Conservation (phyloP, 1,140 invertebrate species). For the Bombus difficillimus region DNA sequence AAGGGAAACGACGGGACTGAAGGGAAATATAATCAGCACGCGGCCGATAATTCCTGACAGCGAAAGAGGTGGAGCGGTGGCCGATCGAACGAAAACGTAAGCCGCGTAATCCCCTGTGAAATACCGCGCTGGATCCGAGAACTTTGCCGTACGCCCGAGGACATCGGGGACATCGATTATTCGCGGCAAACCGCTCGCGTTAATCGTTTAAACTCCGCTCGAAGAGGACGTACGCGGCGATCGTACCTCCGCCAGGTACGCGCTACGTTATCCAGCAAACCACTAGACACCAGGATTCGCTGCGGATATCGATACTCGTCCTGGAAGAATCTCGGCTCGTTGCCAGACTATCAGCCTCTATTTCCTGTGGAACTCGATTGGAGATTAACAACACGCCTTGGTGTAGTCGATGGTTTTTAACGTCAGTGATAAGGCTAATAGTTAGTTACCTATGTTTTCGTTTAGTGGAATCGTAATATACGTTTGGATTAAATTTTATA, state of each 20-base stretch:
- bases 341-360: conserved; percentile 13
- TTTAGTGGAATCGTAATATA: not conserved
- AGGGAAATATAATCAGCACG: conserved; percentile 61
- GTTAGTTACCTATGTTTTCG: not conserved
- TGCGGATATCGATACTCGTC: conserved; percentile 50
- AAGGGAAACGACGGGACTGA: conserved; percentile 21
- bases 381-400: not conserved
- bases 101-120: conserved; percentile 76
- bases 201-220: conserved; percentile 75
- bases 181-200: conserved; percentile 75
- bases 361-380: conserved; percentile 1
- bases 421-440: not conserved
- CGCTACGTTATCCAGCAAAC: conserved; percentile 63
- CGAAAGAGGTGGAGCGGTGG: conserved; percentile 31
- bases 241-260: conserved; percentile 46
- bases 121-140: conserved; percentile 76
- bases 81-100: conserved; percentile 77
- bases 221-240: conserved; percentile 45
- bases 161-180: conserved; percentile 77
- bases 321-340: conserved; percentile 38
- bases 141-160: conserved; percentile 71
- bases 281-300: conserved; percentile 46
- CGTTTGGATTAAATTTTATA: not conserved
- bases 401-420: not conserved
- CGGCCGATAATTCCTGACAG: conserved; percentile 62